Base-by-base conservation (phyloP, 2,797 vertebrate species). In the Notoglanidium macrostoma region DNA sequence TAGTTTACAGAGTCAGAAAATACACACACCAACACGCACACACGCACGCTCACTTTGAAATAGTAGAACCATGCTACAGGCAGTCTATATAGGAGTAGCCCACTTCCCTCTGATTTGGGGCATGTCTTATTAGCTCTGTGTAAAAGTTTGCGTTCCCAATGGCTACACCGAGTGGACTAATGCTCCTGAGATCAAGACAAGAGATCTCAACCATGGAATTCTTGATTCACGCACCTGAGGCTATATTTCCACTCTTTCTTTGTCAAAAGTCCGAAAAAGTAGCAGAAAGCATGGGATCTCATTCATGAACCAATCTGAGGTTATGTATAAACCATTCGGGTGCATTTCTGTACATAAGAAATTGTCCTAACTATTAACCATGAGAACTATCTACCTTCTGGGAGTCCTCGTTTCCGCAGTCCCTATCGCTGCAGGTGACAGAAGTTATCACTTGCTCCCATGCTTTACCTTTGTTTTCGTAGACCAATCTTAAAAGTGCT, bases 1-100 rank as follows among this genome's bases (percentile, higher is more conserved):
- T 49, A 57, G 74, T 92, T 85, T 89, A 86, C 55, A 72, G 84
- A 91, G 91, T 86, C 32, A 40, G 19, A 79, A 79, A 79, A 54
- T 32, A 44, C 61, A 63, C 61, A 63, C 44, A 46, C 14, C 40
- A 21, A 40, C 0, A 67, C 65, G n/a, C 59, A 55, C 15, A 55
- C 11, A n/a, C 61, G 32, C 17, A 54, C 65, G 55, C 49, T 32
- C 3, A 32, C 0, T 40, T 79, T 54, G 1, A 63, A 85, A 67
- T 8, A 70, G 54, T 11, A 40, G 32, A 9, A 68, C 61, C 72
- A 61, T 59, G 85, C 76, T 72, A 57, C 49, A n/a, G 74, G 76
- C 63, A n/a, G 14, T 26, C 51, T 14, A 6, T 68, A 32, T 35
- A 85, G 35, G 35, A 32, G 5, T 26, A 54, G 17, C 26, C 65